Evolutionary conservation across 2,113 vertebrate genomes (phyloP), one percentile per base, ranked within the genome.

Genomic region (Hydrochoerus hydrochaeris): DNA sequence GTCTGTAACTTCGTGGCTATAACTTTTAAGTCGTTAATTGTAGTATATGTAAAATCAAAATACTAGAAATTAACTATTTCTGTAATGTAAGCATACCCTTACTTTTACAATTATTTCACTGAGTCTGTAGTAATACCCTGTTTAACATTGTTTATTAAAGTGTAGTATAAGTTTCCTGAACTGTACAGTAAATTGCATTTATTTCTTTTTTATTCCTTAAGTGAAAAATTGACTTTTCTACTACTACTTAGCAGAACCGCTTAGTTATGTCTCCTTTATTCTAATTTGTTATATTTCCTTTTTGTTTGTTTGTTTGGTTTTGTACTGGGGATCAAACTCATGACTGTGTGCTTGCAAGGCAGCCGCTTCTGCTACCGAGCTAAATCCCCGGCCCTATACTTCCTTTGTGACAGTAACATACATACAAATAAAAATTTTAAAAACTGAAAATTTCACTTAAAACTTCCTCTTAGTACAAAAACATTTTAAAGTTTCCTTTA

Each of bases 201-300:
- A 65, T 92, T 95, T 71, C 49, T 97, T 97, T 95, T 20, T 88
- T 91, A 46, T 41, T 19, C 49, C 38, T 91, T 44, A 69, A 86
- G 58, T 67, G 88, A 71, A 97, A 77, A 96, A 81, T 96, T 95
- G 84, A 41, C 38, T 92, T 78, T 95, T 80, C 85, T 80, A 17
- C 28, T 82, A 49, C 93, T 90, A 65, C 91, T 81, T 93, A 85
- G 67, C 30, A 58, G 49, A 52, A 41, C n/a, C 92, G 92, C 81
- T 96, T 30, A 60, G 19, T 58, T 95, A 11, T 63, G 20, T 87
- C 89, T 52, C 38, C 44, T 90, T 93, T 19, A 73, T 63, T 88
- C 54, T 92, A 83, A 71, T 90, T 88, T 89, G 30, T 65, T 88
- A 82, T 85, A 85, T 28, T 67, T 95, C 96, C 75, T 63, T 90